Evolutionary conservation across 2,797 vertebrate species (phyloP).

Genomic region (Pantherophis alleghaniensis): DNA sequence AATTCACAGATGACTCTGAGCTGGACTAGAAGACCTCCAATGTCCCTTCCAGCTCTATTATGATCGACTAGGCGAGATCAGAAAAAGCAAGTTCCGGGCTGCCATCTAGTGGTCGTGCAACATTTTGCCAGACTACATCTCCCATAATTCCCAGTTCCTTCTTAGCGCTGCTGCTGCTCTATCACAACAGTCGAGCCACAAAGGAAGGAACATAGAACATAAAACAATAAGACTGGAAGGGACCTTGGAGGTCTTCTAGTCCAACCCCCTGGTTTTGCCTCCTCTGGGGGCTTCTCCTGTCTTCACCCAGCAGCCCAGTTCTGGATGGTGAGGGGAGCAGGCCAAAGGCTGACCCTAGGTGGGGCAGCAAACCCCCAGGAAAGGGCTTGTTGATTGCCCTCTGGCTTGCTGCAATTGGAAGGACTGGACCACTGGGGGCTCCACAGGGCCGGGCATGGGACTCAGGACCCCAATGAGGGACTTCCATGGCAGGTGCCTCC

Average conservation of each 20-base stretch:
- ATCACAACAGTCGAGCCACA: background rate
- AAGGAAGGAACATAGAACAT: background rate
- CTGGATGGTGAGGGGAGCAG: background rate
- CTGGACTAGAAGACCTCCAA: background rate
- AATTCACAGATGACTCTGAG: no score
- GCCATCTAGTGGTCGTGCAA: background rate
- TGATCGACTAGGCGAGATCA: background rate
- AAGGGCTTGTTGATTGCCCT: background rate
- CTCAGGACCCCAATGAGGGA: background rate
- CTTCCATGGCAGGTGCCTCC: background rate
- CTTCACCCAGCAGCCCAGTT: background rate
- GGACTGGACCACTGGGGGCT: background rate
- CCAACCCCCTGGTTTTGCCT: background rate
- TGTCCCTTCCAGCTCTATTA: background rate
- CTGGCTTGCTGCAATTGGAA: background rate
- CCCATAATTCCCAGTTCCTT: background rate
- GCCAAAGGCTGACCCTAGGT: background rate
- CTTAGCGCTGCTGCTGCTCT: background rate
- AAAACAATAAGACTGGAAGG: background rate
- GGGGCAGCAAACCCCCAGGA: background rate
- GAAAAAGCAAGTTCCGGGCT: background rate
- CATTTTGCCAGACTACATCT: background rate
- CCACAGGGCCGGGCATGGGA: background rate
- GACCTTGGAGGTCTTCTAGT: no score
- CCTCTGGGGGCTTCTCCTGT: background rate